phyloP scores from a whole-genome alignment of 2,797 vertebrate genomes.

The Ara ararauna region DNA sequence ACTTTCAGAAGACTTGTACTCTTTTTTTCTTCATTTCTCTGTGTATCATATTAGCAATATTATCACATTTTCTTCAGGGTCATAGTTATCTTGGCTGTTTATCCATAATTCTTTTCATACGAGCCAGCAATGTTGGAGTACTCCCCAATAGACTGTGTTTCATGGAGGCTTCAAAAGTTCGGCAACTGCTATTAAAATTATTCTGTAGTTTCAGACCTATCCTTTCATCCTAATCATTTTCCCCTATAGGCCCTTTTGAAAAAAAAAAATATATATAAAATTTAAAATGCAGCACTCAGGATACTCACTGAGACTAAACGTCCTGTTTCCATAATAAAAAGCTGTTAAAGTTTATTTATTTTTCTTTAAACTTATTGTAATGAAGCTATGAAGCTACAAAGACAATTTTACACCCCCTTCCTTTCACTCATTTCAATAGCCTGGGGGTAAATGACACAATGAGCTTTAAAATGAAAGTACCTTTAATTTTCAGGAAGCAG shows the following conservation, averaged over 20 bases:
- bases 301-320: slow-evolving; percentile 55
- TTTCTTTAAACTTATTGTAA: slow-evolving; percentile 44
- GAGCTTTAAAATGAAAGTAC: slow-evolving; percentile 45
- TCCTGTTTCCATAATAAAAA: slow-evolving; percentile 56
- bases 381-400: slow-evolving; percentile 29
- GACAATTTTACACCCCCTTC: not conserved
- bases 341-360: slow-evolving; percentile 55
- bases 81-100: not conserved
- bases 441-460: slow-evolving; percentile 26
- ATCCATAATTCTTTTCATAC: slow-evolving; percentile 7
- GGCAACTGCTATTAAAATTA: slow-evolving; percentile 31
- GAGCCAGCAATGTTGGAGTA: not conserved
- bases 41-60: not conserved
- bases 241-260: not conserved
- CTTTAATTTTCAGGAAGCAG: slow-evolving; percentile 44
- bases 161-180: slow-evolving; percentile 24
- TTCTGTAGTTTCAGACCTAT: slow-evolving; percentile 38
- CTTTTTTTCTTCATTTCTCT: not conserved
- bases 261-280: not conserved
- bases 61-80: not conserved
- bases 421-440: slow-evolving; percentile 9
- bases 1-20: not conserved
- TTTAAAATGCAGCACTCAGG: slow-evolving; percentile 17
- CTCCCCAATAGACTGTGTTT: not conserved
- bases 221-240: slow-evolving; percentile 46